Evolutionary conservation across 2,113 vertebrate species (phyloP).

Genomic region (Ramphastos sulfuratus): DNA sequence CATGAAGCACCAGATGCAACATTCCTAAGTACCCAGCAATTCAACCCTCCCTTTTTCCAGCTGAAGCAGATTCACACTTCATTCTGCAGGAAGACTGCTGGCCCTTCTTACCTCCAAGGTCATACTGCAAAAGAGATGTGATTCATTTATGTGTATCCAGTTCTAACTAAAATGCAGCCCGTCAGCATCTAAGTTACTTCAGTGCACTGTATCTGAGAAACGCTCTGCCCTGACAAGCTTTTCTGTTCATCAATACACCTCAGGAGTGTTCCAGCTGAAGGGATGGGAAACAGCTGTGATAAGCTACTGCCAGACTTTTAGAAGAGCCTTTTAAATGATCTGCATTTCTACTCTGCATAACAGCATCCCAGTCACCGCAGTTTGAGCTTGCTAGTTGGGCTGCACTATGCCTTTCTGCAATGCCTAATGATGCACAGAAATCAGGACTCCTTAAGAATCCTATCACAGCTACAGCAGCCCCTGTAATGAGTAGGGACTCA

Average conservation of each 20-base stretch:
- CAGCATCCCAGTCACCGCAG: not conserved
- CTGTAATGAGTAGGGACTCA: not conserved
- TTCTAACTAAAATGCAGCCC: not conserved
- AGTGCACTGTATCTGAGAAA: not conserved
- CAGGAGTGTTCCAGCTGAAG: not conserved
- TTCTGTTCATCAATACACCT: not conserved
- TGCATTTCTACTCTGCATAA: not conserved
- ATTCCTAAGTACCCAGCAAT: not conserved
- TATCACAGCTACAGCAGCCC: not conserved
- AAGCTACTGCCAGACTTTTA: not conserved
- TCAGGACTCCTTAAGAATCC: not conserved
- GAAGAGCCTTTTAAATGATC: not conserved
- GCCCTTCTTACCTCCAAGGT: not conserved
- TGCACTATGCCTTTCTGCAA: not conserved
- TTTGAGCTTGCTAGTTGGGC: not conserved
- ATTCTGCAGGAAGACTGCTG: not conserved
- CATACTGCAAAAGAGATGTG: not conserved
- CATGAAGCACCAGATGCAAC: not conserved
- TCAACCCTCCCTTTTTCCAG: not conserved
- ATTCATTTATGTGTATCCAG: not conserved
- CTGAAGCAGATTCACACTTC: not conserved
- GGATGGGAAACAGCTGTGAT: not conserved
- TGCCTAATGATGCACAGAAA: not conserved
- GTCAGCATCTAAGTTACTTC: not conserved
- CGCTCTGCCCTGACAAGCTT: not conserved